These are phyloP conservation scores for Drosophila baimaii DNA, from an alignment of 1,140 invertebrate genomes.

Conservation along the genomic window DNA sequence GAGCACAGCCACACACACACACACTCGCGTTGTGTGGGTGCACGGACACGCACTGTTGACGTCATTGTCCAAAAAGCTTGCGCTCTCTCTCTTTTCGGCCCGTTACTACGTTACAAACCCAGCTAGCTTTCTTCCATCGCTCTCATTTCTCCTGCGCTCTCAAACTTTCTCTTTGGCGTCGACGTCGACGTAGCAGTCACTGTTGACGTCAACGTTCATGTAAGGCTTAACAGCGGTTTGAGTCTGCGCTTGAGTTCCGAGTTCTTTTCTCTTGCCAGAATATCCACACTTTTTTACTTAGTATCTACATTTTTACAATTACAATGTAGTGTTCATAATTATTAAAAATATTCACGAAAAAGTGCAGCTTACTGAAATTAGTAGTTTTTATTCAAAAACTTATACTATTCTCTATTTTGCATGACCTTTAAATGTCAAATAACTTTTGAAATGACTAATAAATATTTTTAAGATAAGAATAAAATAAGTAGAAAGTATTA, in stretches of 20 bases:
- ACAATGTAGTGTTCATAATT: no score
- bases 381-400: no score
- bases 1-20: background rate
- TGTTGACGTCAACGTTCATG: background rate
- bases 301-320: background rate
- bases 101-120: slow-evolving; percentile 74
- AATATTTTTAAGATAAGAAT: no score
- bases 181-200: slow-evolving; percentile 14
- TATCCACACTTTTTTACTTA: background rate
- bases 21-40: slow-evolving; percentile 49
- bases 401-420: no score
- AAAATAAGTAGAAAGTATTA: no score
- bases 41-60: slow-evolving; percentile 70
- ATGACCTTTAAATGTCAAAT: no score
- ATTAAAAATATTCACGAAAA: no score
- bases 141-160: background rate
- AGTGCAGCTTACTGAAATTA: no score
- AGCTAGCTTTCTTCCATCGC: slow-evolving; percentile 5
- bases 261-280: background rate
- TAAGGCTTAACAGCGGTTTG: slow-evolving; percentile 13
- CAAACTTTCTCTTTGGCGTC: background rate
- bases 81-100: slow-evolving; percentile 27
- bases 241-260: background rate
- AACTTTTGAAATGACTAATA: no score
- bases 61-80: slow-evolving; percentile 74